These are phyloP conservation scores for Tribolium freemani DNA, from an alignment of 2,888 invertebrate species.

Conservation along the genomic window DNA sequence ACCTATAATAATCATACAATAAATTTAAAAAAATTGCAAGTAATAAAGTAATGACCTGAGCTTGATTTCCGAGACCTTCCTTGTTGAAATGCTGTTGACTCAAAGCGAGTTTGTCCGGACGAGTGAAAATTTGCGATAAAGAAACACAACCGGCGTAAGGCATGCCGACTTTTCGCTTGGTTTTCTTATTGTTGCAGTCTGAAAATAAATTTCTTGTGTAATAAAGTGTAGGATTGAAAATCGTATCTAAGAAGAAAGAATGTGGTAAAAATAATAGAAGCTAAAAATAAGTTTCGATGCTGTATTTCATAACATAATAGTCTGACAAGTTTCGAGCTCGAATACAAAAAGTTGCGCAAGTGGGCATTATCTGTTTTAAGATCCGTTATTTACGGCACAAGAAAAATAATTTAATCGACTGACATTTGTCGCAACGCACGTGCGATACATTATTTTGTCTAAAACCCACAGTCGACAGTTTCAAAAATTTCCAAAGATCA, in stretches of 20 bases:
- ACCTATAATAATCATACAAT: slow-evolving; percentile 50
- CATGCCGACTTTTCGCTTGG: slow-evolving; percentile 75
- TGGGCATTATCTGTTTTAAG: not conserved
- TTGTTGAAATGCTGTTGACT: slow-evolving; percentile 58
- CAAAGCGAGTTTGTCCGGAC: slow-evolving; percentile 73
- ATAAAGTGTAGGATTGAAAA: not conserved
- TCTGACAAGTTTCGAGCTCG: slow-evolving; percentile 4
- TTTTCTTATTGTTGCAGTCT: slow-evolving; percentile 74
- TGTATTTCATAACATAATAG: slow-evolving; percentile 8
- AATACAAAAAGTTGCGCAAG: slow-evolving; percentile 21
- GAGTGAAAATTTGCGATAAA: slow-evolving; percentile 77
- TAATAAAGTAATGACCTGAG: slow-evolving; percentile 11
- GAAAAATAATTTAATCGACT: not conserved
- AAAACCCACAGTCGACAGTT: not conserved
- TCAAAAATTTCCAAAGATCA: not conserved
- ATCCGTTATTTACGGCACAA: too few species aligned
- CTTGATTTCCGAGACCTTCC: slow-evolving; percentile 23
- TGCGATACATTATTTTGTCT: too few species aligned
- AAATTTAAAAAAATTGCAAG: slow-evolving; percentile 4
- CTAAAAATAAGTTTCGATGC: not conserved
- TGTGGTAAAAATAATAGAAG: not conserved
- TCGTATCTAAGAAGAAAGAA: not conserved
- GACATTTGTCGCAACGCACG: too few species aligned
- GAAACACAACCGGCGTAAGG: slow-evolving; percentile 73
- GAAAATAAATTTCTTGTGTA: slow-evolving; percentile 54